These are phyloP conservation scores for Pandemis corylana DNA, from an alignment of 2,888 invertebrate genomes.

Conservation along the genomic window DNA sequence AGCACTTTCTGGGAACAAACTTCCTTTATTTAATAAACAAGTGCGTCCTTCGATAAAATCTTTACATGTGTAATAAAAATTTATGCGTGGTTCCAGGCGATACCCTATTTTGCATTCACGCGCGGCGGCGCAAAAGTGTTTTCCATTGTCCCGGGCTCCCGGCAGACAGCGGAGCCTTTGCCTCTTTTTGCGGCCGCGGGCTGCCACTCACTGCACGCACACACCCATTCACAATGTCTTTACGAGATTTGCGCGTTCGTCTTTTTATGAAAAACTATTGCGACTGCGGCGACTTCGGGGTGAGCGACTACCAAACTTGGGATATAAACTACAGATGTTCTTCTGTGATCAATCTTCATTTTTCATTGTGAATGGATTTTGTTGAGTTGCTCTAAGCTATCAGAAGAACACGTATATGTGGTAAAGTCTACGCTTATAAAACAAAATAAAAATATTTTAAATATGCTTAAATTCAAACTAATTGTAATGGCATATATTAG, in stretches of 20 bases:
- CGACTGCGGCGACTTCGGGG: constrained; percentile 38
- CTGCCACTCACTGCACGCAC: constrained; percentile 44
- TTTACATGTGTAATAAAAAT: constrained; percentile 60
- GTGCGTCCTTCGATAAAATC: constrained; percentile 58
- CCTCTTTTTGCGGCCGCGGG: constrained; percentile 55
- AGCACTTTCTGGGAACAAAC: constrained; percentile 49
- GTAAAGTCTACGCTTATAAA: neutral
- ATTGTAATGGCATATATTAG: too few species aligned
- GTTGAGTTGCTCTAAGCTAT: neutral
- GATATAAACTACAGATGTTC: constrained; percentile 37
- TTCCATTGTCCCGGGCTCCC: constrained; percentile 73
- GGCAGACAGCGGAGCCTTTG: constrained; percentile 65
- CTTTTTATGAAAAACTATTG: constrained; percentile 44
- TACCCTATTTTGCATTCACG: constrained; percentile 71
- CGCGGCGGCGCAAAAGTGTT: constrained; percentile 71
- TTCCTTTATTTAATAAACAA: constrained; percentile 64
- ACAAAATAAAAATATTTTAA: neutral
- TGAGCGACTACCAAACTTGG: constrained; percentile 21
- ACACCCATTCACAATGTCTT: constrained; percentile 44
- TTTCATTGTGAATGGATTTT: constrained; percentile 28
- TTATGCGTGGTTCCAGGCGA: constrained; percentile 50
- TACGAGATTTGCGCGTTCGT: constrained; percentile 49
- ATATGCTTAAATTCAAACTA: too few species aligned
- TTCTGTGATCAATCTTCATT: constrained; percentile 36
- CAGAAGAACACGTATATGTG: neutral